Base-by-base conservation (phyloP, 2,113 vertebrate species). In the Thunnus maccoyii region DNA sequence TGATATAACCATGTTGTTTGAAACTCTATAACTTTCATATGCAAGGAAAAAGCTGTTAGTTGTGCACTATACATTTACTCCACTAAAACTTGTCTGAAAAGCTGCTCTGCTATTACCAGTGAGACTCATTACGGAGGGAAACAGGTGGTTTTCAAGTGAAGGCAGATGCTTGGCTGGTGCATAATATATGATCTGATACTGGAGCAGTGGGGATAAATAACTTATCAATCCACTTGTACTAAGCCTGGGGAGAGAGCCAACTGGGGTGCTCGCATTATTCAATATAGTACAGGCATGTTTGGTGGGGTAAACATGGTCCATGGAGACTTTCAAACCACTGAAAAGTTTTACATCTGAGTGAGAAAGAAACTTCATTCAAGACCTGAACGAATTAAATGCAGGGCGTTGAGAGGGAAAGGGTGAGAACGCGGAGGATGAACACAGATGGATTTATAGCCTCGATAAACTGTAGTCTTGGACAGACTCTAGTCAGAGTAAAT, bases 181-280 rank as follows among this genome's bases (percentile, higher is more conserved):
- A 92, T 94, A 88, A 93, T 92, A 58, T 22, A 93, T 92, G 92
- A 89, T 72, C 72, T 93, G 92, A 93, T 88, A 92, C 88, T 78
- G 86, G 92, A 94, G 91, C 70, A 83, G 82, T 27, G 61, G 52
- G 71, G 75, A 89, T 91, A 76, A 93, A 92, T 90, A 78, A 93
- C 89, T 86, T 74, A 91, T 86, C 75, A 69, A 80, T 84, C 51
- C 63, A 78, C 78, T 65, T 60, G 72, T 66, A 67, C 17, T 3
- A 44, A 63, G 75, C 81, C 63, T 65, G 62, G 44, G 41, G 47
- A 67, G 12, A 36, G 20, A 71, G 76, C 78, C 80, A 78, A 69
- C 5, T 17, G 17, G 11, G 17, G 2, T 36, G 55, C 50, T 80
- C n/a, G 0, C 27, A 74, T 71, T 72, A 76, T 76, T 56, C 60